Conservation (phyloP, 2,113 vertebrate genomes). For the Microcebus ravelobensis region DNA sequence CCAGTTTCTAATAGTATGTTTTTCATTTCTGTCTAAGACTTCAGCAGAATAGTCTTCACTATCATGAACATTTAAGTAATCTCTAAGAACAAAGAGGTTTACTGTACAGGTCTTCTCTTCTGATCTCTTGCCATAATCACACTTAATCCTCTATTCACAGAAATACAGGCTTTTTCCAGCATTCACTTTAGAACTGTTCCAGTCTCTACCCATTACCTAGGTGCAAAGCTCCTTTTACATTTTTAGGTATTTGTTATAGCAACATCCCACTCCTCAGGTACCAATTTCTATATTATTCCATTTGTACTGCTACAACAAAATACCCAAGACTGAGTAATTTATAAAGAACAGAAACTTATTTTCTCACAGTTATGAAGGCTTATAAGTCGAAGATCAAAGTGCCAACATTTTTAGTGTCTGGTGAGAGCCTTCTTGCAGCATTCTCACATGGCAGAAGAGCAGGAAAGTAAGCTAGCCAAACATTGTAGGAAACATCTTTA, state of each 20-base stretch:
- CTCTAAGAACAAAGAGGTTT: background rate
- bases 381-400: background rate
- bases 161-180: background rate
- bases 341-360: background rate
- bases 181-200: background rate
- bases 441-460: background rate
- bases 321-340: background rate
- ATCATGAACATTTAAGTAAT: no score
- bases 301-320: background rate
- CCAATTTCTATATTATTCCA: background rate
- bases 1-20: no score
- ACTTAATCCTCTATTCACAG: background rate
- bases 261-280: background rate
- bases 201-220: background rate
- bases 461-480: background rate
- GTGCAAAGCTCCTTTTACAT: background rate
- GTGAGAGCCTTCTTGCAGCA: background rate
- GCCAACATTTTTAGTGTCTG: fast-evolving
- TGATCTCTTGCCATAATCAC: no score
- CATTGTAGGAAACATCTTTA: background rate
- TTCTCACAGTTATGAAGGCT: background rate
- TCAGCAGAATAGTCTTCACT: no score
- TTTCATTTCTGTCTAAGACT: no score
- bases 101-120: background rate
- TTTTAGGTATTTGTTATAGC: background rate